Evolutionary conservation across 2,888 invertebrate species (phyloP).

Genomic region (Odontocerum albicorne): DNA sequence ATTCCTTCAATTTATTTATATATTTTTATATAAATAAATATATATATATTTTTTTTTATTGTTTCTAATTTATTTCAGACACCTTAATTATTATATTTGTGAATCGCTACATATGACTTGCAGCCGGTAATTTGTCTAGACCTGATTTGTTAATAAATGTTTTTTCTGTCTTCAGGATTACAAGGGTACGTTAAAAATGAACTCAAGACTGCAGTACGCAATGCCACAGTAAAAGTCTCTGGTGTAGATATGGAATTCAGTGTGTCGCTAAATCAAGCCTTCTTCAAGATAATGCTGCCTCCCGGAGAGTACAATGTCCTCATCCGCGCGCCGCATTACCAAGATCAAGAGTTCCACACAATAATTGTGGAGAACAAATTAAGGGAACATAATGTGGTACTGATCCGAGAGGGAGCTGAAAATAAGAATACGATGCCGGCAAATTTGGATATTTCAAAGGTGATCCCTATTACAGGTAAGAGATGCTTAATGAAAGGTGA

Average conservation of each 20-base stretch:
- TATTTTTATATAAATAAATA: too few species aligned
- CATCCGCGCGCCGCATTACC: conserved; percentile 64
- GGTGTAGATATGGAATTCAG: conserved; percentile 59
- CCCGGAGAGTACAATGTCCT: conserved; percentile 66
- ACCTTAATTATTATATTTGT: too few species aligned
- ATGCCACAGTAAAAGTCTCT: conserved; percentile 70
- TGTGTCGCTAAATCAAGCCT: conserved; percentile 69
- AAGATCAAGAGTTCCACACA: conserved; percentile 49
- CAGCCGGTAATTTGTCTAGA: too few species aligned
- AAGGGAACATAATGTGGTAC: conserved; percentile 10
- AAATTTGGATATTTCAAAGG: neutral
- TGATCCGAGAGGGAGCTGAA: conserved; percentile 4
- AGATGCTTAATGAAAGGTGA: neutral
- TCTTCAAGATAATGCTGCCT: conserved; percentile 71
- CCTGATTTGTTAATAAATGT: too few species aligned
- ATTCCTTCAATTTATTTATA: too few species aligned
- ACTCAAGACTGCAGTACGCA: conserved; percentile 63
- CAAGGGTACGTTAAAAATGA: conserved; percentile 70
- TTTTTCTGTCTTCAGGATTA: conserved; percentile 55
- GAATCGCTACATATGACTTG: too few species aligned
- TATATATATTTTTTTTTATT: too few species aligned
- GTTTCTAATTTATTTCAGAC: too few species aligned
- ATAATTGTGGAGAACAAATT: conserved; percentile 45
- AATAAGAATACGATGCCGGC: neutral
- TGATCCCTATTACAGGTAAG: conserved; percentile 10